Base-by-base conservation (phyloP, 2,888 invertebrate species). In the Podotricha telesiphe region DNA sequence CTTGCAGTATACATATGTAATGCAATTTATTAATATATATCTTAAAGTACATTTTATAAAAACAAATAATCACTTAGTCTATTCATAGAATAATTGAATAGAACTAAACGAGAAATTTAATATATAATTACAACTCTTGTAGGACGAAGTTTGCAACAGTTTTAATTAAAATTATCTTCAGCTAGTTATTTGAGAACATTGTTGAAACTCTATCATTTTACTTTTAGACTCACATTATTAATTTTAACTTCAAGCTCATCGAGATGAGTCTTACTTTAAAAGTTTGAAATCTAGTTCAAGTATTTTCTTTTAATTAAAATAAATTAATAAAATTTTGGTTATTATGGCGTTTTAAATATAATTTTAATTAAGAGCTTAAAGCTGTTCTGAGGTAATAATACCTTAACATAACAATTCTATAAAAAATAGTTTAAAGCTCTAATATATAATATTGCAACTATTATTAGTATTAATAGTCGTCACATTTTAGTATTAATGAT, bases 151-250 rank as follows among this genome's bases (percentile, higher is more conserved):
- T 82, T 70, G 67, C 75, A 77, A 79, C 70, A 79, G 82, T 86
- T 85, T 86, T 85, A 86, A 87, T 87, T 86, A 85, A 86, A 86
- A 84, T 80, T 80, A 86, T 85, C 81, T 76, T 73, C 75, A 62
- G 75, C 47, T 78, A 86, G 82, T 83, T 86, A 82, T 81, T 82
- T 79, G 79, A 80, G 78, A 80, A 79, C 83, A 81, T 85, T 82
- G 82, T 76, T 75, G 74, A 68, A 84, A 86, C 77, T 85, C 84
- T 40, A 71, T 78, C 77, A 64, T 78, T 71, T 59, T 69, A 67
- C 62, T 61, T 72, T 59, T 42, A 53, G 40, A 68, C 65, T 70
- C 65, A 64, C 61, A 70, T 72, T 69, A 72, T 70, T 72, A 70
- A 58, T 70, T 72, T 65, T 63, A 56, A 68, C 62, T 72, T 65